These are phyloP conservation scores for Protophormia terraenovae DNA, from an alignment of 2,888 invertebrate species.

Conservation along the genomic window DNA sequence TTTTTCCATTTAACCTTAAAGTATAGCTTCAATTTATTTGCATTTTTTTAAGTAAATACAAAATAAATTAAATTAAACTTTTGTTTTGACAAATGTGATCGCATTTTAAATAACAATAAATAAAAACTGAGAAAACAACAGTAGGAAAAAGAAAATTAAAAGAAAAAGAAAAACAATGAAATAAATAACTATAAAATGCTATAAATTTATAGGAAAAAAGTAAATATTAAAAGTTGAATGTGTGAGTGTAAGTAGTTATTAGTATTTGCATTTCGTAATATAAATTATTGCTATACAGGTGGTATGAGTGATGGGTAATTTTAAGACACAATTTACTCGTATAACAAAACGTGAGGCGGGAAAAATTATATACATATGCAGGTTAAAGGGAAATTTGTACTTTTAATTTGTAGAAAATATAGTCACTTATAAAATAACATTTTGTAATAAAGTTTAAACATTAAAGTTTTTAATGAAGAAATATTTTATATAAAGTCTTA, in stretches of 20 bases:
- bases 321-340: too few relatives aligned
- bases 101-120: not conserved
- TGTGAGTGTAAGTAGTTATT: not conserved
- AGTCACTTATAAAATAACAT: too few relatives aligned
- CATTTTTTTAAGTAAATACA: not conserved
- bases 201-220: slow-evolving; percentile 7
- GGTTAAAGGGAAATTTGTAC: too few relatives aligned
- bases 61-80: slow-evolving; percentile 30
- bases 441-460: too few relatives aligned
- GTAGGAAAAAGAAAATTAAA: slow-evolving; percentile 13
- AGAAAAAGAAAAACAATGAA: slow-evolving; percentile 18
- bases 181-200: slow-evolving; percentile 11
- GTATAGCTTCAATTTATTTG: slow-evolving; percentile 28
- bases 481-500: too few relatives aligned
- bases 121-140: slow-evolving; percentile 16
- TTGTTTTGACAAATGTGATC: slow-evolving; percentile 49
- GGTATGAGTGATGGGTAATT: slow-evolving; percentile 40
- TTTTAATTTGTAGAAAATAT: too few relatives aligned
- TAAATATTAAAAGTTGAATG: slow-evolving; percentile 1
- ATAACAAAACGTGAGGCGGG: too few relatives aligned
- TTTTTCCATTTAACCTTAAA: slow-evolving; percentile 30
- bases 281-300: slow-evolving; percentile 13
- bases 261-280: slow-evolving; percentile 24
- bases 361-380: too few relatives aligned
- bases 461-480: too few relatives aligned